Conservation (phyloP, 1,140 invertebrate genomes). For the Aleiodes sp. region DNA sequence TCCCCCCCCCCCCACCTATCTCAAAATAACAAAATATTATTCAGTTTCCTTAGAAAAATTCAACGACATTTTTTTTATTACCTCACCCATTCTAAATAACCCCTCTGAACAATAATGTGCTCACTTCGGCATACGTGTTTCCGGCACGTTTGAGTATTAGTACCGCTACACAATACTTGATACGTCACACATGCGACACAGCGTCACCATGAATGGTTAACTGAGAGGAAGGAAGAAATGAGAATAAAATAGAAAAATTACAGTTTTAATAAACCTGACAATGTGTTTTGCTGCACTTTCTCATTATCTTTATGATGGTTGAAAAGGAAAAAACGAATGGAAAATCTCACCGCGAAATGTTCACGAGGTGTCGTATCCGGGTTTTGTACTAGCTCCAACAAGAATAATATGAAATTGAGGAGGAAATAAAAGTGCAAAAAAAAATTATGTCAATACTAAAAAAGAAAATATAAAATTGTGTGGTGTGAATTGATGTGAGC, state of each 20-base stretch:
- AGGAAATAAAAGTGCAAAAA: not conserved
- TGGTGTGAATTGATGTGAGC: not conserved
- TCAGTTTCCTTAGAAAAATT: too few relatives aligned
- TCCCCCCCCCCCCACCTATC: too few relatives aligned
- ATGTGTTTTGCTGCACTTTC: constrained; percentile 15
- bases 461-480: not conserved
- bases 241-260: not conserved
- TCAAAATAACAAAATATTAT: too few relatives aligned
- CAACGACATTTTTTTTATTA: not conserved
- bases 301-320: constrained; percentile 16
- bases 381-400: not conserved
- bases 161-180: not conserved
- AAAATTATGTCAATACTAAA: not conserved
- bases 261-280: constrained; percentile 10
- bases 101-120: too few relatives aligned
- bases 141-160: not conserved
- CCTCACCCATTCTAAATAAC: not conserved
- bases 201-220: not conserved
- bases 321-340: not conserved
- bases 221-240: not conserved
- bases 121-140: not conserved
- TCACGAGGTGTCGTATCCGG: not conserved
- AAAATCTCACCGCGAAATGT: not conserved
- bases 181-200: not conserved
- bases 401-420: not conserved